Evolutionary conservation across 2,888 invertebrate genomes (phyloP), one percentile per base, ranked within the genome.

Genomic region (Rhingia campestris): DNA sequence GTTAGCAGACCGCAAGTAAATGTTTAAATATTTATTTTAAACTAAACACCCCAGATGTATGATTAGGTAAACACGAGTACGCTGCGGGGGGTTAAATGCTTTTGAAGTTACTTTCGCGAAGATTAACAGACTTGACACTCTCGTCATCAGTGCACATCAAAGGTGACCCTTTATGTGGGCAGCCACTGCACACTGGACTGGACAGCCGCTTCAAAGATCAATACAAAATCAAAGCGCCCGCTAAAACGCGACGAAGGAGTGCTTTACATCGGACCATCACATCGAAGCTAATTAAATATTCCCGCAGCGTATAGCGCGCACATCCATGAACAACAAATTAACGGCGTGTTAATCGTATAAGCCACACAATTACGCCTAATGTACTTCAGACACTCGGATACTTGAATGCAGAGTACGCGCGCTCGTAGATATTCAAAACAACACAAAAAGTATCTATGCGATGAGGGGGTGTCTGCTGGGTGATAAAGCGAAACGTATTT

Each of bases 321-420:
- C 79, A 82, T 82, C 79, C 67, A 82, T 82, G 77, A 82, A 79
- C 77, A 82, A 82, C 82, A 82, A 73, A 82, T 82, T 82, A 82
- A 82, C 73, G 82, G 79, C 82, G 76, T 81, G 81, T 81, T 81
- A 81, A 81, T 81, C 81, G 81, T 47, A 81, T 76, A 72, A 81
- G 81, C 81, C 54, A 81, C 66, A 81, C 81, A 81, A 81, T 81
- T 81, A 81, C 72, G 76, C 54, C 72, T 76, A 81, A 81, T 81
- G 72, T 81, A 76, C 75, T 75, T 30, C 49, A 37, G 41, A 53
- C 39, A 54, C 69, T 73, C 45, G 41, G 63, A 64, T 76, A 81
- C 75, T 75, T 70, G 81, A 70, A 56, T 56, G 54, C 69, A 33
- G 4, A 4, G 35, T 35, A 45, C 67, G 67, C 67, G 35, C 45